Conservation (phyloP, 2,888 invertebrate species). For the Dicroscelio sp. region DNA sequence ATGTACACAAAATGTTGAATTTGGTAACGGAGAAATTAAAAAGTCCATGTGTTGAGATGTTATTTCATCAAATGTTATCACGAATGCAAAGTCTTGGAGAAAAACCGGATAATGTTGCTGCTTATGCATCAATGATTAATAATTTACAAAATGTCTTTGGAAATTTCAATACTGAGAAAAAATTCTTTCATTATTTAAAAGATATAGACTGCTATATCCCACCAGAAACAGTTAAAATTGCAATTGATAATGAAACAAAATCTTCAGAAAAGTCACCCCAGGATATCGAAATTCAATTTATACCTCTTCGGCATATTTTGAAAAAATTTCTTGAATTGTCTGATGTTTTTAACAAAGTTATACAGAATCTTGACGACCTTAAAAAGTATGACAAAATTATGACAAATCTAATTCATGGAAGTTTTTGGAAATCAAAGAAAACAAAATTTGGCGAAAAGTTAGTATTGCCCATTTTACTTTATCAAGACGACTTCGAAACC, state of each 20-base stretch:
- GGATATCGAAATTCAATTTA: constrained; percentile 45
- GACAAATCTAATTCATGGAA: constrained; percentile 73
- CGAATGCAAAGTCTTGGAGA: constrained; percentile 51
- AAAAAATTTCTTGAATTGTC: constrained; percentile 58
- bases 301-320: constrained; percentile 61
- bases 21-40: neutral
- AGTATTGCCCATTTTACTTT: constrained; percentile 70
- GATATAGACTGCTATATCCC: constrained; percentile 7
- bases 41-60: neutral
- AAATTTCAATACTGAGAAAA: constrained; percentile 53
- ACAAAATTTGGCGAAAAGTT: constrained; percentile 28
- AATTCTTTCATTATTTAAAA: constrained; percentile 42
- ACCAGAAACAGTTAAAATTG: constrained; percentile 9
- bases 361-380: constrained; percentile 47
- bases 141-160: constrained; percentile 19
- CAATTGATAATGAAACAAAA: neutral
- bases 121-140: constrained; percentile 23
- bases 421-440: constrained; percentile 59
- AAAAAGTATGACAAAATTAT: constrained; percentile 40
- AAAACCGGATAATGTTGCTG: constrained; percentile 24
- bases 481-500: constrained; percentile 38
- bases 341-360: constrained; percentile 38
- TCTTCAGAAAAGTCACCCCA: neutral
- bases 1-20: constrained; percentile 8
- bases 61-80: constrained; percentile 28